Evolutionary conservation across 2,797 vertebrate genomes (phyloP), one percentile per base, ranked within the genome.

Genomic region (Eulemur mongoz): DNA sequence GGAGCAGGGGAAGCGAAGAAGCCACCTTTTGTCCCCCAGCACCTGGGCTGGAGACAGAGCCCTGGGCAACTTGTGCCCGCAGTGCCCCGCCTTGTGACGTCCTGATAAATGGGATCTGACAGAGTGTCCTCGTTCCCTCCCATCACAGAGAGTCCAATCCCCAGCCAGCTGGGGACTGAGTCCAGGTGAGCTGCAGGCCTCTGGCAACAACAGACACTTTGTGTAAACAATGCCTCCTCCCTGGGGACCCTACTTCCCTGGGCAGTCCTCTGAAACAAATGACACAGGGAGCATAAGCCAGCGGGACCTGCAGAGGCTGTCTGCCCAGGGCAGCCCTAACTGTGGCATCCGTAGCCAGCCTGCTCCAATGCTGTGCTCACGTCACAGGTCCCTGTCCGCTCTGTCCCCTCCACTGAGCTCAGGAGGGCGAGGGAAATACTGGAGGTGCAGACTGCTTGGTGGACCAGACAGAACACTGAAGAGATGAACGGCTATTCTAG

Each of bases 51-150:
- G 92, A 95, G 90, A 89, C 94, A 63, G 86, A 91, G 93, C 96
- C 79, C 83, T 52, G 81, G 87, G 86, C 89, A 70, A 17, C 91
- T 14, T n/a, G 88, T 1, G 50, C 69, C 73, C 76, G 50, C 1
- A 2, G 89, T 75, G 32, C 23, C 14, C 86, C 18, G 8, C 54
- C 54, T 23, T 23, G 18, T 1, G 38, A 70, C 3, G 1, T 59
- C 81, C 45, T 94, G 97, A 97, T 48, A 69, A 72, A 97, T 97
- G 48, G 87, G 22, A 67, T 83, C 40, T 95, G 97, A 95, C 96
- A 91, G 93, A 63, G n/a, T 7, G 52, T 81, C 72, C 78, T 92
- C 3, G 0, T 50, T 92, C 45, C 65, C 40, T 84, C n/a, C 57
- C 80, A 63, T 57, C 2, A 20, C 50, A 14, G 27, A 76, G 84